Conservation (phyloP, 2,888 invertebrate genomes). For the Drosophila seclusa region DNA sequence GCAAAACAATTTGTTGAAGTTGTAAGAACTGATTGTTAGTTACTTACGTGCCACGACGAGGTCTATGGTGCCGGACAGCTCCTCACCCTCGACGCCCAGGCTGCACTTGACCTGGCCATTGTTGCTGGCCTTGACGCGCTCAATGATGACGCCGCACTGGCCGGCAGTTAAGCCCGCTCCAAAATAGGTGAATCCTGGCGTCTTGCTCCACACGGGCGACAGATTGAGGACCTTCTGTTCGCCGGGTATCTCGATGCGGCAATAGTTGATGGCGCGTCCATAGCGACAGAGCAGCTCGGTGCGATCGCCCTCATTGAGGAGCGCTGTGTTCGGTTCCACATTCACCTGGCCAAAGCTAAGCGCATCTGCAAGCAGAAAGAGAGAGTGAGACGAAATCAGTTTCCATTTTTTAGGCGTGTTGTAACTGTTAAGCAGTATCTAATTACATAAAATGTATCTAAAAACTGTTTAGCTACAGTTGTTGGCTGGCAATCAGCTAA, state of each 20-base stretch:
- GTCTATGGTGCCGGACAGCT: slow-evolving; percentile 87
- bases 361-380: slow-evolving; percentile 71
- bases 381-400: slow-evolving; percentile 25
- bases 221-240: slow-evolving; percentile 85
- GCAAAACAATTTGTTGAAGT: neutral
- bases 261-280: slow-evolving; percentile 81
- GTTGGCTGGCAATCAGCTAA: slow-evolving; percentile 45
- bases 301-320: slow-evolving; percentile 83
- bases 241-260: slow-evolving; percentile 86
- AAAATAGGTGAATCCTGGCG: slow-evolving; percentile 86
- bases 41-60: slow-evolving; percentile 91
- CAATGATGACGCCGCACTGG: slow-evolving; percentile 90
- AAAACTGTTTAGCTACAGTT: slow-evolving; percentile 15
- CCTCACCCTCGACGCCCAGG: slow-evolving; percentile 87
- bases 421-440: slow-evolving; percentile 42
- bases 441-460: slow-evolving; percentile 21
- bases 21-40: neutral
- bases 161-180: slow-evolving; percentile 87
- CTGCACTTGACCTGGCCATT: slow-evolving; percentile 90
- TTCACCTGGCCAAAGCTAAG: slow-evolving; percentile 80
- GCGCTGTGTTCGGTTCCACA: slow-evolving; percentile 82
- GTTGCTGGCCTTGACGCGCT: slow-evolving; percentile 87
- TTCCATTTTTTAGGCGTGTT: slow-evolving; percentile 28
- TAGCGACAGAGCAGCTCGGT: slow-evolving; percentile 82
- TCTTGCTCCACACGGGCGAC: slow-evolving; percentile 85